Conservation (phyloP, 2,888 invertebrate species). For the Caenorhabditis virilis region DNA sequence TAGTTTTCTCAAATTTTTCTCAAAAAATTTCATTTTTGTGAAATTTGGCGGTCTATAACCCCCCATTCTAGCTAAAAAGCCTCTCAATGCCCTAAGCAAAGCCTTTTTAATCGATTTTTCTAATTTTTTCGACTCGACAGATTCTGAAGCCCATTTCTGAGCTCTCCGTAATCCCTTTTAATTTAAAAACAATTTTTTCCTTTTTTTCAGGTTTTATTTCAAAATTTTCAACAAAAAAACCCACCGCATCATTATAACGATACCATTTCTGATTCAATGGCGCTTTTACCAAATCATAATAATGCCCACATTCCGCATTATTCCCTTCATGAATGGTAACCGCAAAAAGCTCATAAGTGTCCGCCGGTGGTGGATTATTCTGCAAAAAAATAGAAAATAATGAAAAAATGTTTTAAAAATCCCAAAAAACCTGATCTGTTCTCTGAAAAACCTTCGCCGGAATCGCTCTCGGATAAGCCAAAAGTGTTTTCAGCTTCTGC, state of each 20-base stretch:
- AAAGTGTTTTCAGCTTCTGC: constrained; percentile 56
- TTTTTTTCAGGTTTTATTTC: neutral
- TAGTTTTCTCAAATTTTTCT: too few species aligned
- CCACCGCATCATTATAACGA: constrained; percentile 75
- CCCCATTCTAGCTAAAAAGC: too few species aligned
- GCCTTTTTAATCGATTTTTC: too few species aligned
- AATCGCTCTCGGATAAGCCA: constrained; percentile 55
- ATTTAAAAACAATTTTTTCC: neutral
- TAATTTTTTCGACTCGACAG: too few species aligned
- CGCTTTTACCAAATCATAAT: constrained; percentile 74
- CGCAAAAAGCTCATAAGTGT: constrained; percentile 74
- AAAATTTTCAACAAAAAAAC: too few species aligned
- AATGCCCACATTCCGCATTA: constrained; percentile 77
- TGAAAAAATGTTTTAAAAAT: neutral
- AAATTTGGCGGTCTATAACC: too few species aligned
- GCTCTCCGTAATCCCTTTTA: too few species aligned
- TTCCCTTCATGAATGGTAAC: constrained; percentile 77
- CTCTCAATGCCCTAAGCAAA: too few species aligned
- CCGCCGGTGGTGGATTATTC: constrained; percentile 10
- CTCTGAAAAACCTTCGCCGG: constrained; percentile 22
- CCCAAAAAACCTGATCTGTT: constrained; percentile 8
- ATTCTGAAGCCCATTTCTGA: too few species aligned
- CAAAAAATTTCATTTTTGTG: too few species aligned
- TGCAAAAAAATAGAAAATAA: neutral
- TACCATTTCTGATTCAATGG: constrained; percentile 74